Evolutionary conservation across 2,888 invertebrate genomes (phyloP).

Genomic region (Lithophane ornitopus): DNA sequence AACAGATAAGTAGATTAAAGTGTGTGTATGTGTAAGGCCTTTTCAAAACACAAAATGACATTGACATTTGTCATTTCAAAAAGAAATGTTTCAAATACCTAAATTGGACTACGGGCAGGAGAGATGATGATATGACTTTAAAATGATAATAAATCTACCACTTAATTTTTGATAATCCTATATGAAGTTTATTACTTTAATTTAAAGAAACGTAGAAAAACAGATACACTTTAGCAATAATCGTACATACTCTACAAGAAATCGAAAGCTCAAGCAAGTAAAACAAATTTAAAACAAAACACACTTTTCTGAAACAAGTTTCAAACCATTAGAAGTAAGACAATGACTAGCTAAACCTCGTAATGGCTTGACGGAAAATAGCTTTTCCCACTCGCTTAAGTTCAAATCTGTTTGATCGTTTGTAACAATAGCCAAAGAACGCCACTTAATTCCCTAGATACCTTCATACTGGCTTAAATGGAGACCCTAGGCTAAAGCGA

Average conservation of each 20-base stretch:
- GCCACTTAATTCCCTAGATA: conserved; percentile 40
- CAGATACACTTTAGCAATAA: background rate
- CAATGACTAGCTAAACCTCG: conserved; percentile 57
- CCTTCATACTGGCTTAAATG: conserved; percentile 35
- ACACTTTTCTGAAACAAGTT: conserved; percentile 25
- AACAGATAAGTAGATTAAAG: background rate
- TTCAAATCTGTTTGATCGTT: conserved; percentile 62
- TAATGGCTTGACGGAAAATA: conserved; percentile 58
- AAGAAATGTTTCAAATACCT: too few relatives aligned
- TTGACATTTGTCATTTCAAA: too few relatives aligned
- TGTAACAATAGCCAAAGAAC: conserved; percentile 57
- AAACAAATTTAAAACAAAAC: conserved; percentile 22
- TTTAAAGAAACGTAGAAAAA: background rate
- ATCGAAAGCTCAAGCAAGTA: conserved; percentile 29
- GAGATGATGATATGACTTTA: too few relatives aligned
- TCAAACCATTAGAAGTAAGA: conserved; percentile 35
- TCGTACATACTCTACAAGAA: background rate
- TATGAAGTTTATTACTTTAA: background rate
- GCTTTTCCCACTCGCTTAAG: conserved; percentile 57
- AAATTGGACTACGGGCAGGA: too few relatives aligned
- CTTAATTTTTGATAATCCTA: background rate
- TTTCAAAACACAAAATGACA: too few relatives aligned
- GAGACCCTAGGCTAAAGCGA: conserved; percentile 5
- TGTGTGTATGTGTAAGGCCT: too few relatives aligned
- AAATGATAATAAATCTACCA: background rate